Evolutionary conservation across 2,113 vertebrate genomes (phyloP), one percentile per base, ranked within the genome.

Genomic region (Australoheros scitulus): DNA sequence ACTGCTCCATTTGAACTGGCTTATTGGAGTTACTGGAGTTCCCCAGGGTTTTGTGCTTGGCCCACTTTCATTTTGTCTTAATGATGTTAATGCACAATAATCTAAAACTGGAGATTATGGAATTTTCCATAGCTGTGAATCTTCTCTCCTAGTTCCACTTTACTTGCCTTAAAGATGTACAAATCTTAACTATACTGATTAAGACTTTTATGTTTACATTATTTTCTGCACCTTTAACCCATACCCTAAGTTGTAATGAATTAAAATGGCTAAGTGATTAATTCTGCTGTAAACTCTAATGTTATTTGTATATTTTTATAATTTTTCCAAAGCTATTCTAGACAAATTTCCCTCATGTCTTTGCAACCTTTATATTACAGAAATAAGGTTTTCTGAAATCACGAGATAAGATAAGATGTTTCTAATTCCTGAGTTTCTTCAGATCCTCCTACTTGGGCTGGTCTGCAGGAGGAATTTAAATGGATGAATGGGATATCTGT

Each of bases 401-500:
- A 50, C 8, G 3, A 47, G 20, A 56, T 56, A 6, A n/a, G 3
- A 9, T 56, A 9, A 3, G 3, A 20, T 9, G 52, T 43, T 47
- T 3, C 14, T 47, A 3, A 50, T 3, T n/a, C 15, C 22, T 47
- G 5, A 26, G 11, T 50, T 50, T 70, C 41, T 70, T 70, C 9
- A 70, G 43, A 2, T 50, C 29, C 15, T 50, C 24, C 24, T 43
- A 29, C 24, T 50, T 70, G 15, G 64, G 9, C 0, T 0, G 22
- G 22, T 47, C 64, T 29, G 17, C 38, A 68, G 15, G 15, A 11
- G 38, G 47, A 1, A 18, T 68, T 1, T 47, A 26, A 68, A 70
- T 17, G 0, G 24, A 70, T 43, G 41, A 13, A 43, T 43, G 22
- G 4, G 24, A 72, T 52, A 20, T 72, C 0, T 20, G 29, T 70